Conservation (phyloP, 2,113 vertebrate genomes). For the Columba livia region DNA sequence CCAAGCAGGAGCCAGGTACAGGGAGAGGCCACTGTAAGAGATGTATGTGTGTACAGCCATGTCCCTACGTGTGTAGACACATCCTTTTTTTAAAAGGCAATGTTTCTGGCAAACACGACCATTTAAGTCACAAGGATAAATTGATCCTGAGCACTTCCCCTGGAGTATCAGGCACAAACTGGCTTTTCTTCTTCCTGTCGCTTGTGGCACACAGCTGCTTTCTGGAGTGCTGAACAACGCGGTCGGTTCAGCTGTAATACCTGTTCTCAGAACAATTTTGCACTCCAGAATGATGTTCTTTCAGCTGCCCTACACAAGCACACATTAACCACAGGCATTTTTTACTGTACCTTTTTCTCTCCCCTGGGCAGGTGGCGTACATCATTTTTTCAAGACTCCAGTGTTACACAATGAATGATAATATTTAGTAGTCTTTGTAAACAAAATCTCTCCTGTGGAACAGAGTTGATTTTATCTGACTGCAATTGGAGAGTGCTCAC, state of each 20-base stretch:
- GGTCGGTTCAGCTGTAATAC: not conserved
- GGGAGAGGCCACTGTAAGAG: not conserved
- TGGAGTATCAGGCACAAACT: not conserved
- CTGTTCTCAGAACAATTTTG: slow-evolving; percentile 1
- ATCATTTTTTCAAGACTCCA: not conserved
- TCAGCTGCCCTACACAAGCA: not conserved
- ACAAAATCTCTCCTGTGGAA: not conserved
- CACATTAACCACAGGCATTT: not conserved
- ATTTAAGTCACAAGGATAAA: not conserved
- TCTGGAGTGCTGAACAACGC: not conserved
- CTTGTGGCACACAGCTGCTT: not conserved
- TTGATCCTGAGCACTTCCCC: not conserved
- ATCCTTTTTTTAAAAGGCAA: not conserved
- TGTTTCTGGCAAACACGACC: not conserved
- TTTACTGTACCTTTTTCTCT: not conserved
- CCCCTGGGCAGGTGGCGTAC: not conserved
- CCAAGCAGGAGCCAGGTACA: not conserved
- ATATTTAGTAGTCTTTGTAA: not conserved
- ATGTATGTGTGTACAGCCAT: not conserved
- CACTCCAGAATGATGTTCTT: not conserved
- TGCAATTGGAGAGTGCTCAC: not conserved
- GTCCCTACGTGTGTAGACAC: not conserved
- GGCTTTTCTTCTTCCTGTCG: not conserved
- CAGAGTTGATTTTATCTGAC: not conserved
- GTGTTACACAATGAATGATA: not conserved